Conservation (phyloP, 2,888 invertebrate species). For the Eledona agricola region DNA sequence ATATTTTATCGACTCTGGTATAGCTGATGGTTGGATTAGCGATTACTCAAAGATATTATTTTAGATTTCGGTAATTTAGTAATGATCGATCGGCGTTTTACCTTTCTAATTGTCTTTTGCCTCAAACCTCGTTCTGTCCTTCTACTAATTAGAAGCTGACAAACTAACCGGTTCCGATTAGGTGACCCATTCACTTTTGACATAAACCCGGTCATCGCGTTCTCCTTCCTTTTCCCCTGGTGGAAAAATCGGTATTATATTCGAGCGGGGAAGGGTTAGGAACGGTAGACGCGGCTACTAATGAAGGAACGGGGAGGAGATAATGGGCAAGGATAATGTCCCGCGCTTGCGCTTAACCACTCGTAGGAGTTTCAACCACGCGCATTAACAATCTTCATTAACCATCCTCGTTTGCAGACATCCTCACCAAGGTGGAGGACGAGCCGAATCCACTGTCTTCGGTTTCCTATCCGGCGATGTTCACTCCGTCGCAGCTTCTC, state of each 20-base stretch:
- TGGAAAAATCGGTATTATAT: conserved; percentile 22
- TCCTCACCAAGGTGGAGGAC: conserved; percentile 63
- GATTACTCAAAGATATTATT: too few species aligned
- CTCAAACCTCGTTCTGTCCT: too few species aligned
- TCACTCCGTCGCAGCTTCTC: conserved; percentile 64
- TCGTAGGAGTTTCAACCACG: conserved; percentile 57
- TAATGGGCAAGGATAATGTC: conserved; percentile 60
- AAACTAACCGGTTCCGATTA: too few species aligned
- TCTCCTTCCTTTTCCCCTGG: too few species aligned
- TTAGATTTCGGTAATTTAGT: too few species aligned
- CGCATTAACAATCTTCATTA: conserved; percentile 44
- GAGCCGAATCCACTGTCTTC: conserved; percentile 67
- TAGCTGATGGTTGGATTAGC: too few species aligned
- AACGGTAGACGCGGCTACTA: conserved; percentile 52
- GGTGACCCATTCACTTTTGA: too few species aligned
- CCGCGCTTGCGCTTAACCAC: conserved; percentile 56
- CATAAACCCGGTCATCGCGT: too few species aligned
- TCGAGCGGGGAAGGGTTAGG: conserved; percentile 49
- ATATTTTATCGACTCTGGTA: too few species aligned
- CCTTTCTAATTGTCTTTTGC: too few species aligned
- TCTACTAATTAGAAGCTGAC: too few species aligned
- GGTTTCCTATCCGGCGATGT: conserved; percentile 66
- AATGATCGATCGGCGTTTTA: too few species aligned
- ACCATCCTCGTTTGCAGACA: conserved; percentile 50
- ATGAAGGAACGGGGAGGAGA: conserved; percentile 60